Evolutionary conservation across 2,888 invertebrate genomes (phyloP), one percentile per base, ranked within the genome.

Genomic region (Zygaena filipendulae): DNA sequence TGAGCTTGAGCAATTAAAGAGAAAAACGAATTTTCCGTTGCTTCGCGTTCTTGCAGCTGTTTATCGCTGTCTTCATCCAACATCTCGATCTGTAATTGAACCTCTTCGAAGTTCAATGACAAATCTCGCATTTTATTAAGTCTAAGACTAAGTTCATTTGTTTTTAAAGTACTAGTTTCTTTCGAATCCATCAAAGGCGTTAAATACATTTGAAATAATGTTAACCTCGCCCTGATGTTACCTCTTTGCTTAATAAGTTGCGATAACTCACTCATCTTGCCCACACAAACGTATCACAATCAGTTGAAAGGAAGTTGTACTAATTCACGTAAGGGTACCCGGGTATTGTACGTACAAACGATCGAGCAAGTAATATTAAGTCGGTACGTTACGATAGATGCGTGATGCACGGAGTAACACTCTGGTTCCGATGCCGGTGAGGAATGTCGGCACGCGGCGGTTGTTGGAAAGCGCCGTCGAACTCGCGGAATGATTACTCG

Each of bases 191-290:
- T 24, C 8, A 34, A 23, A 14, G 34, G 30, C 14, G 21, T 19
- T 25, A 34, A 28, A 26, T 29, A 34, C n/a, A 13, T 30, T 22
- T 33, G 25, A 25, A 33, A 33, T 20, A 33, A 22, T 10, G 33
- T 30, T 9, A 32, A 21, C 6, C 35, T 14, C 5, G 26, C 9
- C 19, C 23, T 30, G 4, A 32, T 26, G 10, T 22, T 13, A 3
- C 36, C 30, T 16, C 32, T 27, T 16, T 30, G 24, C 13, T 30
- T 29, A 1, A 25, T 28, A 12, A 28, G 28, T 14, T 34, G n/a
- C n/a, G n/a, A n/a, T n/a, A n/a, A n/a, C n/a, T n/a, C n/a, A n/a
- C n/a, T n/a, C n/a, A n/a, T n/a, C n/a, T n/a, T n/a, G n/a, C n/a
- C n/a, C n/a, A n/a, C n/a, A n/a, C n/a, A n/a, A n/a, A n/a, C n/a